Conservation (phyloP, 2,888 invertebrate species). For the Amphipyra berbera region DNA sequence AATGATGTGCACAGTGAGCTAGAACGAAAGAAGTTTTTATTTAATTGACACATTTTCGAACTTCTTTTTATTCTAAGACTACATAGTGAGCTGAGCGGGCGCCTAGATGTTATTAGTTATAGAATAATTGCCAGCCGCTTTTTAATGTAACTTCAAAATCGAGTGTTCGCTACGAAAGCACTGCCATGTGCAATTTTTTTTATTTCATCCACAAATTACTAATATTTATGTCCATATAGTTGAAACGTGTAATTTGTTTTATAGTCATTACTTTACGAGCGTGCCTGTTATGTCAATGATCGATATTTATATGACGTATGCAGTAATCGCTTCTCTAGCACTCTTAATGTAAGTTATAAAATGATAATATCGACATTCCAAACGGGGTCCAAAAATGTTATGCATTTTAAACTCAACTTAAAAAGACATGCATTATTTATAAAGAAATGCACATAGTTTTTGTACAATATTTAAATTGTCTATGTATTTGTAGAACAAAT, state of each 20-base stretch:
- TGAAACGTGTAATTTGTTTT: conserved; percentile 78
- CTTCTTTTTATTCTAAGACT: conserved; percentile 50
- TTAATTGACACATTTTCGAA: conserved; percentile 45
- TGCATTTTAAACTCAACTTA: conserved; percentile 67
- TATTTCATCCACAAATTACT: conserved; percentile 77
- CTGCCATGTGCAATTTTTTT: conserved; percentile 88
- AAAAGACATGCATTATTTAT: conserved; percentile 68
- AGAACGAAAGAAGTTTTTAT: conserved; percentile 52
- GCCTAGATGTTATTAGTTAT: conserved; percentile 83
- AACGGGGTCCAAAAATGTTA: conserved; percentile 82
- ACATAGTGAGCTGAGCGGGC: conserved; percentile 75
- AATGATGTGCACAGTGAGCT: conserved; percentile 40
- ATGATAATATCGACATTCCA: conserved; percentile 84
- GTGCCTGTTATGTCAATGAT: conserved; percentile 73
- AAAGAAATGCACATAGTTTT: conserved; percentile 60
- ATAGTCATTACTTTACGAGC: conserved; percentile 83
- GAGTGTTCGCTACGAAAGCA: conserved; percentile 87
- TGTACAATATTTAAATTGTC: conserved; percentile 59
- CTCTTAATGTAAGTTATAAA: conserved; percentile 69
- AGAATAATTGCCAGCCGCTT: conserved; percentile 89
- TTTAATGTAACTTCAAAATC: conserved; percentile 80
- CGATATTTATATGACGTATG: conserved; percentile 74
- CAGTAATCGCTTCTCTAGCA: conserved; percentile 72
- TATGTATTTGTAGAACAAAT: conserved; percentile 64
- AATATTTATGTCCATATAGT: conserved; percentile 76